Conservation (phyloP, 2,113 vertebrate species). For the Hippocampus zosterae region DNA sequence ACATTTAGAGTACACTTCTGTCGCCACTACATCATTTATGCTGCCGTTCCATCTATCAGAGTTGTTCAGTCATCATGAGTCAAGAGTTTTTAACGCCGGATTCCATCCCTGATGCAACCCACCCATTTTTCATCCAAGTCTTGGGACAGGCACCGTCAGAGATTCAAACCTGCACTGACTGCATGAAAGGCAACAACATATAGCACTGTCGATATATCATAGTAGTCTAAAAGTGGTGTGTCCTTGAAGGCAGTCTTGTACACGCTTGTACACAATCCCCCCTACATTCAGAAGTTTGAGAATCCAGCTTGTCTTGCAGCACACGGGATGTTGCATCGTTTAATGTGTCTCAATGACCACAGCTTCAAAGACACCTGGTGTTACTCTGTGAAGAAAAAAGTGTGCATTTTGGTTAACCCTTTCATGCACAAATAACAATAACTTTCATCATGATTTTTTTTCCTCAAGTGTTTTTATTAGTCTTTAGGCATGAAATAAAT, state of each 20-base stretch:
- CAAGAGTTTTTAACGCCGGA: no score
- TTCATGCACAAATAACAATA: no score
- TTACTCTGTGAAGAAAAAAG: constrained; percentile 70
- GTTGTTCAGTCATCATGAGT: no score
- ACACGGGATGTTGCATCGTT: not conserved
- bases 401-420: no score
- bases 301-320: not conserved
- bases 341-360: constrained; percentile 94
- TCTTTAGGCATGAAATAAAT: no score
- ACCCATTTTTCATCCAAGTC: no score
- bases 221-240: constrained; percentile 13
- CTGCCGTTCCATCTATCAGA: not conserved
- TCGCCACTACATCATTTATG: not conserved
- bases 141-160: not conserved
- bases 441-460: no score
- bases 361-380: constrained; percentile 87
- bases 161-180: no score
- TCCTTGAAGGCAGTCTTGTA: not conserved
- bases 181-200: not conserved
- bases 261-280: not conserved
- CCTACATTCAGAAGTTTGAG: not conserved
- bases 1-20: no score
- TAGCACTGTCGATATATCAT: not conserved
- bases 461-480: no score
- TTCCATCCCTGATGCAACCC: no score